A percentile compares a stretch with the other conserved stretches of the same genome.
phyloP scores from a whole-genome alignment of 2,888 invertebrate species.

The Leucoma salicis region DNA sequence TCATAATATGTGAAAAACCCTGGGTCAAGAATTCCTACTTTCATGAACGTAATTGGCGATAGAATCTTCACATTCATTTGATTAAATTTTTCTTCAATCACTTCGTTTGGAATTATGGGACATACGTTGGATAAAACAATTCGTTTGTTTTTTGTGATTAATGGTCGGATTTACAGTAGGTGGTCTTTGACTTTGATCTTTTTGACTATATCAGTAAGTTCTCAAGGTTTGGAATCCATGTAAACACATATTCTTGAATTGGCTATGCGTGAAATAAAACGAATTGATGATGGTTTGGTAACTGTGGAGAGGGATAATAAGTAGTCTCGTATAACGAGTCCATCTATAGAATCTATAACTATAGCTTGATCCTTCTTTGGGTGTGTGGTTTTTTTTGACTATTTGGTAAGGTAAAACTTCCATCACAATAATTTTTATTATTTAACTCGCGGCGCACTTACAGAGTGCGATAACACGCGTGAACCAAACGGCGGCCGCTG shows the following conservation, averaged over 20 bases:
- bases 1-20: conserved; percentile 15
- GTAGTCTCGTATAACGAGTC: conserved; percentile 9
- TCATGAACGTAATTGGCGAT: background rate
- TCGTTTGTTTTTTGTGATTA: conserved; percentile 22
- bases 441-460: background rate
- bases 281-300: background rate
- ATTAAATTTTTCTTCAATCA: conserved; percentile 9
- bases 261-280: conserved; percentile 3
- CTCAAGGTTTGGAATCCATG: background rate
- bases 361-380: conserved; percentile 13
- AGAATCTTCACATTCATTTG: background rate
- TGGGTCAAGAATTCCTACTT: conserved; percentile 1
- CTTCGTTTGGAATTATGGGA: conserved; percentile 11
- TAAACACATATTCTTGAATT: no score
- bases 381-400: background rate
- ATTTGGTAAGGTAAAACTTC: no score
- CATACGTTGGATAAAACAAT: conserved; percentile 23
- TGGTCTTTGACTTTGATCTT: background rate
- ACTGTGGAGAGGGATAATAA: background rate
- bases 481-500: no score
- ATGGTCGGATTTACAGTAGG: conserved; percentile 18
- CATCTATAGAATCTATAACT: conserved; percentile 6
- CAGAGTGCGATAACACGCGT: background rate
- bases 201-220: no score
- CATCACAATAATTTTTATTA: no score